Evolutionary conservation across 2,113 vertebrate genomes (phyloP).

Genomic region (Scatophagus argus): DNA sequence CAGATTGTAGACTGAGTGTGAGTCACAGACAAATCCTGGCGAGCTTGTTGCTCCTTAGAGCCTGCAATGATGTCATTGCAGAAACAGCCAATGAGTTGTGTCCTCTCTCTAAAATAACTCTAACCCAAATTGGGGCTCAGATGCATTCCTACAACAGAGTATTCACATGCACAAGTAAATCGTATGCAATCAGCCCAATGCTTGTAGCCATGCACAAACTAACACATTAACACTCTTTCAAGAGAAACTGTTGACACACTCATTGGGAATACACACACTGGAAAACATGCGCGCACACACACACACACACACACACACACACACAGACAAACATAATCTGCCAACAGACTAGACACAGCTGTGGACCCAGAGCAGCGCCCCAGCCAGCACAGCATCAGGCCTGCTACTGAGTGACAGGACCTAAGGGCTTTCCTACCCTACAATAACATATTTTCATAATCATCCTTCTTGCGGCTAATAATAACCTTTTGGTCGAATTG

Average conservation of each 20-base stretch:
- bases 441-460: slow-evolving; percentile 82
- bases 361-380: slow-evolving; percentile 58
- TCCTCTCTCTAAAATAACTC: slow-evolving; percentile 30
- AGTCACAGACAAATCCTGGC: slow-evolving; percentile 66
- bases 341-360: slow-evolving; percentile 69
- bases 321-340: slow-evolving; percentile 11
- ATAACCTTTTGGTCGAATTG: slow-evolving; percentile 84
- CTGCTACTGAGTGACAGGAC: slow-evolving; percentile 82
- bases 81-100: slow-evolving; percentile 36
- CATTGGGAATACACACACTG: slow-evolving; percentile 18
- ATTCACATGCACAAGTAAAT: background rate
- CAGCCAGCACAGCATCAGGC: slow-evolving; percentile 57
- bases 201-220: background rate
- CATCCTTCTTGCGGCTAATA: slow-evolving; percentile 86
- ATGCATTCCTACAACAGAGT: slow-evolving; percentile 13
- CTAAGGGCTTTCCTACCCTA: slow-evolving; percentile 82
- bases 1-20: slow-evolving; percentile 46
- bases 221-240: background rate
- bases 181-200: background rate
- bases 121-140: slow-evolving; percentile 19
- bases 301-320: background rate
- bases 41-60: slow-evolving; percentile 35
- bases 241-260: slow-evolving; percentile 14
- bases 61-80: slow-evolving; percentile 41
- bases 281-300: background rate